These are phyloP conservation scores for Pycnomerus fuliginosus DNA, from an alignment of 2,888 invertebrate species.

Conservation along the genomic window DNA sequence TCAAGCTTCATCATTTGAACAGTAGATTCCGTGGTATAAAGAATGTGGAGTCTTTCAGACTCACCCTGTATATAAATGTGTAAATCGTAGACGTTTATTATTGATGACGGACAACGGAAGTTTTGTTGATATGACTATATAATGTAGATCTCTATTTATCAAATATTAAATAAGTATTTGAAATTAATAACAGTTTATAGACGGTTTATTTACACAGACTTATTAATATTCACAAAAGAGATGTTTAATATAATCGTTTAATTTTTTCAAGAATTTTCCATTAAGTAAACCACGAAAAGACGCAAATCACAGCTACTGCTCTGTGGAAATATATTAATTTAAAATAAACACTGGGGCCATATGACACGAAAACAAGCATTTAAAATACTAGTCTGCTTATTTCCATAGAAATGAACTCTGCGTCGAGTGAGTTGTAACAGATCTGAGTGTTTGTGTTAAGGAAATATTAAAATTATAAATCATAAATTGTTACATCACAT, in stretches of 20 bases:
- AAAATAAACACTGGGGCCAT: conserved; percentile 40
- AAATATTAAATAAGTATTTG: no score
- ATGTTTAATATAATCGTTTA: conserved; percentile 7
- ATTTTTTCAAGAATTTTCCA: conserved; percentile 6
- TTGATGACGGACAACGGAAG: no score
- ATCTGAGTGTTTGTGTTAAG: conserved; percentile 33
- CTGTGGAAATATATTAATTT: conserved; percentile 40
- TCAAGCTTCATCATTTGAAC: no score
- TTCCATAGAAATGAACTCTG: conserved; percentile 29
- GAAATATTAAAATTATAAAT: conserved; percentile 34
- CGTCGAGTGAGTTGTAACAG: conserved; percentile 34
- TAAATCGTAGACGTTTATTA: no score
- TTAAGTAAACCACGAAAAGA: conserved; percentile 16
- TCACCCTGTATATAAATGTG: no score
- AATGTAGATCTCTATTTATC: no score
- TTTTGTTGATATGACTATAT: no score
- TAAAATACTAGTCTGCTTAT: conserved; percentile 32
- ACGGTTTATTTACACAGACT: no score
- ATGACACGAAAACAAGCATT: conserved; percentile 40
- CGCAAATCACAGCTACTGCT: conserved; percentile 11
- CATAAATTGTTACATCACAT: conserved; percentile 34
- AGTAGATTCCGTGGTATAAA: no score
- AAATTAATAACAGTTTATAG: no score
- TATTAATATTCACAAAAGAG: conserved; percentile 16
- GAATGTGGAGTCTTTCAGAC: no score